phyloP scores from a whole-genome alignment of 2,113 vertebrate species.

The Copsychus sechellarum region DNA sequence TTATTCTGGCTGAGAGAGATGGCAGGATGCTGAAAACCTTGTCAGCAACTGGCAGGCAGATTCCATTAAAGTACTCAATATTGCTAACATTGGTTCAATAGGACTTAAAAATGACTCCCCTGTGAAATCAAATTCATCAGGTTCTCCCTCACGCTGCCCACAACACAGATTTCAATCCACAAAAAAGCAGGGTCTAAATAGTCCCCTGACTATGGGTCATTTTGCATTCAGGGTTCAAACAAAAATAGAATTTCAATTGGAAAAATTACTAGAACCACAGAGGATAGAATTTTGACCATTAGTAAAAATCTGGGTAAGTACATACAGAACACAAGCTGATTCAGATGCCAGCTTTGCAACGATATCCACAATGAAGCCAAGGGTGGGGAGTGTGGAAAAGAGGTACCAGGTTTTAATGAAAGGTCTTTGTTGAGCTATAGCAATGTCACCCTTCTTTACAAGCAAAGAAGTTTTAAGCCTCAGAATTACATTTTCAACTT shows the following conservation, averaged over 20 bases:
- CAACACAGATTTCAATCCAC: neutral
- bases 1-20: slow-evolving; percentile 18
- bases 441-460: neutral
- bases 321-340: neutral
- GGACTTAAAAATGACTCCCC: neutral
- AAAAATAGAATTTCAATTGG: neutral
- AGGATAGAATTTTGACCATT: neutral
- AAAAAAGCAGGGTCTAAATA: neutral
- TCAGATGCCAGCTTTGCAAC: neutral
- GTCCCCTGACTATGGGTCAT: neutral
- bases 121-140: neutral
- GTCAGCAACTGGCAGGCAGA: slow-evolving; percentile 35
- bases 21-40: slow-evolving; percentile 48
- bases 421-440: neutral
- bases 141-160: neutral
- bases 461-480: neutral
- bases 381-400: neutral
- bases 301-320: neutral
- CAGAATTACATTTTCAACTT: neutral
- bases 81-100: neutral
- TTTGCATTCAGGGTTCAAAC: neutral
- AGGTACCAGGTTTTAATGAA: neutral
- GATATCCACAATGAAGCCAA: neutral
- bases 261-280: neutral
- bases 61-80: slow-evolving; percentile 22